Evolutionary conservation across 2,888 invertebrate species (phyloP), one percentile per base, ranked within the genome.

Genomic region (Thecophora atra): DNA sequence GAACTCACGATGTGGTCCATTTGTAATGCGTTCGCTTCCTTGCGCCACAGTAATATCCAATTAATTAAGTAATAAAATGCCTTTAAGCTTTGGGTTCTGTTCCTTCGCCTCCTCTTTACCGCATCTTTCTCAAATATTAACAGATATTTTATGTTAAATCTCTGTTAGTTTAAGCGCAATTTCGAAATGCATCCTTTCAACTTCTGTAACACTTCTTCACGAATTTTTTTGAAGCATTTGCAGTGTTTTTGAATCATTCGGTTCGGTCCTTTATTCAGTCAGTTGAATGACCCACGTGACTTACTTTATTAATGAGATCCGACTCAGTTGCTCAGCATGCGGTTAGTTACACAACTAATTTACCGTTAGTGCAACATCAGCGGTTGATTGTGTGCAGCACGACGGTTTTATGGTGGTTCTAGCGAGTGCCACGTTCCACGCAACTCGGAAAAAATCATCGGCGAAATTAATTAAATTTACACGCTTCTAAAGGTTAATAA

Each of bases 291-390:
- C 37, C 37, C 37, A 37, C 37, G 37, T 37, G 37, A 37, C 37
- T 37, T 37, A 37, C 1, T 37, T 37, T 37, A 37, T 37, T 37
- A 37, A 37, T 37, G 37, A 37, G 37, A 30, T 11, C 37, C 37
- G 37, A 37, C 30, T 37, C 37, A 11, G 37, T n/a, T n/a, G 37
- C 6, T 37, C 37, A 6, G 37, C 3, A 37, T 37, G 62, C 28
- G 37, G 13, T 51, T 47, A 44, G 17, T 51, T 51, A 24, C 26
- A 24, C 65, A n/a, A 51, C 51, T 65, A 51, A 65, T 65, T 65
- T 65, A 47, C 65, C 52, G 51, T 26, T 51, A 65, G 17, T 26
- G 6, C 51, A n/a, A 44, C 24, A 26, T 4, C 47, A 15, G 47
- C 47, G 21, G n/a, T 47, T 42, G 17, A 1, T 52, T 13, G 7